Conservation (phyloP, 2,113 vertebrate species). For the Cynopterus brachyotis region DNA sequence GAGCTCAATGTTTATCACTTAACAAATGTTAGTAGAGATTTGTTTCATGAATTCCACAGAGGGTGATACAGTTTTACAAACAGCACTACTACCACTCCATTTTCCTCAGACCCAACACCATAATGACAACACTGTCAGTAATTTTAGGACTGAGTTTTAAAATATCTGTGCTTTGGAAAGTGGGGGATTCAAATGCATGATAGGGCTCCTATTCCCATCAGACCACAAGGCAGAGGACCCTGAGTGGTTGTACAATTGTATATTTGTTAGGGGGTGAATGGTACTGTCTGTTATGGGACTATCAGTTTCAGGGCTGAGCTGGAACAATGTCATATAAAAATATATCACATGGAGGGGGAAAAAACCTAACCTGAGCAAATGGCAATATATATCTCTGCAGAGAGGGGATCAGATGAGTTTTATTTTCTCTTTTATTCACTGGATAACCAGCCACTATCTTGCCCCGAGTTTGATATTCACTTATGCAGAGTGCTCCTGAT, state of each 20-base stretch:
- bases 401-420: neutral
- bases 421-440: neutral
- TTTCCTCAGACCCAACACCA: neutral
- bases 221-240: neutral
- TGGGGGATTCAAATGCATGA: neutral
- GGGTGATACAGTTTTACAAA: conserved; percentile 4
- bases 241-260: neutral
- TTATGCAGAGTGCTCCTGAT: neutral
- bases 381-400: neutral
- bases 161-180: conserved; percentile 1
- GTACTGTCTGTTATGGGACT: neutral
- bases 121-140: neutral
- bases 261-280: neutral
- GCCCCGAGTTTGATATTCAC: conserved; percentile 22
- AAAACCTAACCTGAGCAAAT: conserved; percentile 12
- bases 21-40: neutral
- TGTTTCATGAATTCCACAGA: conserved; percentile 32
- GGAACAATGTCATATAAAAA: neutral
- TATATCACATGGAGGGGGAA: neutral
- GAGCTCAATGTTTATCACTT: neutral
- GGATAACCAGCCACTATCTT: conserved; percentile 13
- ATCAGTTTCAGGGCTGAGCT: neutral
- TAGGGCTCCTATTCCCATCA: neutral
- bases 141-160: conserved; percentile 30
- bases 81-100: neutral